Conservation (phyloP, 2,113 vertebrate species). For the Cheilinus undulatus region DNA sequence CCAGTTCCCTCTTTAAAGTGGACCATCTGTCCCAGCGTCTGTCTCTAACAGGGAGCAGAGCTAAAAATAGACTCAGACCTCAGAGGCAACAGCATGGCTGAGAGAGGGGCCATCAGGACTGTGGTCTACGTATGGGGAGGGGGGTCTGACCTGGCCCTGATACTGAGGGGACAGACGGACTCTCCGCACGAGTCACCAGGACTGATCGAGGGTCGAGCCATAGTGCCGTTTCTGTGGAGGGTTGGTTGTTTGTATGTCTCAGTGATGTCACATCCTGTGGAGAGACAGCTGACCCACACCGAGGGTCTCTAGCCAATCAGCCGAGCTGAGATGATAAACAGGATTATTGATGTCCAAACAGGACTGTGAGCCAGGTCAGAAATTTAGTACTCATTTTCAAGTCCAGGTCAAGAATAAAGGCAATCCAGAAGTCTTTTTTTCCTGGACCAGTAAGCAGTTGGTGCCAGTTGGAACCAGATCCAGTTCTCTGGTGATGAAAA, state of each 20-base stretch:
- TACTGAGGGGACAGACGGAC: slow-evolving; percentile 58
- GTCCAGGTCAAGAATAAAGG: too few species aligned
- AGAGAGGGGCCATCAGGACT: slow-evolving; percentile 35
- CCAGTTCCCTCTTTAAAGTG: slow-evolving; percentile 55
- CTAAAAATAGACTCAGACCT: slow-evolving; percentile 72
- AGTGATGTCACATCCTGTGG: slow-evolving; percentile 13
- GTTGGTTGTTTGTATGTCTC: slow-evolving; percentile 49
- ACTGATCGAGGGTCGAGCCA: not conserved
- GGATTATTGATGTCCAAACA: slow-evolving; percentile 14
- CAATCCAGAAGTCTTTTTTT: too few species aligned
- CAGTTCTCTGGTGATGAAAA: too few species aligned
- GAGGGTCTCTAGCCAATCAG: slow-evolving; percentile 17
- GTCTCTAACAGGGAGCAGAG: slow-evolving; percentile 55
- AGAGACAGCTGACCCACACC: slow-evolving; percentile 48
- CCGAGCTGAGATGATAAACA: slow-evolving; percentile 27
- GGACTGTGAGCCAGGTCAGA: too few species aligned
- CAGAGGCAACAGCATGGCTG: slow-evolving; percentile 55
- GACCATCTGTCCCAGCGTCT: slow-evolving; percentile 71
- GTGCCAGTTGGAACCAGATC: too few species aligned
- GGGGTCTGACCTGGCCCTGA: slow-evolving; percentile 48
- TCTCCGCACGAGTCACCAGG: slow-evolving; percentile 35
- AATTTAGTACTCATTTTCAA: too few species aligned
- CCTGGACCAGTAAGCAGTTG: too few species aligned
- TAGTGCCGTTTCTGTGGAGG: slow-evolving; percentile 21
- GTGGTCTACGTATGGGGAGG: slow-evolving; percentile 14